Evolutionary conservation across 2,113 vertebrate species (phyloP).

Genomic region (Thymallus thymallus): DNA sequence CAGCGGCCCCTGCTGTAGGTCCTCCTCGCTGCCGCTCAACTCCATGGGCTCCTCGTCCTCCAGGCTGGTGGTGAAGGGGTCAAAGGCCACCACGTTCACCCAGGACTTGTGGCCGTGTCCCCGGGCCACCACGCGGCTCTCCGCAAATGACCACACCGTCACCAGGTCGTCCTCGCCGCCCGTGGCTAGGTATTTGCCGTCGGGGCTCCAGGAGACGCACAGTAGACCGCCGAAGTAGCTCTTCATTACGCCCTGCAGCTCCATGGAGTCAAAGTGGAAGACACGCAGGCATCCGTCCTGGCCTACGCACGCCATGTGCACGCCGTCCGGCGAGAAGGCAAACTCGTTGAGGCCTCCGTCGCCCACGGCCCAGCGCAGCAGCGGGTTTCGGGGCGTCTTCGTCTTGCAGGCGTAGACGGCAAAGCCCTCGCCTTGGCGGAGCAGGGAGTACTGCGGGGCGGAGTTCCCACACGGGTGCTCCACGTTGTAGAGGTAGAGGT

Average conservation of each 20-base stretch:
- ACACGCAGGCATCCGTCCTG: conserved; percentile 88
- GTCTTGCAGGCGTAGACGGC: conserved; percentile 86
- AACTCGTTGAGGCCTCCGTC: conserved; percentile 89
- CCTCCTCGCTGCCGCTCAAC: conserved; percentile 77
- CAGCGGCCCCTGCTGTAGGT: conserved; percentile 63
- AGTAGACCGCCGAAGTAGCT: conserved; percentile 92
- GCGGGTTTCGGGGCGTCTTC: conserved; percentile 84
- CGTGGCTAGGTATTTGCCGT: conserved; percentile 87
- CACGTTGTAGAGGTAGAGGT: conserved; percentile 90
- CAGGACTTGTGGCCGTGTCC: conserved; percentile 92
- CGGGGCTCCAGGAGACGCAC: conserved; percentile 92
- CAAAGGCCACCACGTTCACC: conserved; percentile 92
- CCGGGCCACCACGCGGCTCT: conserved; percentile 85
- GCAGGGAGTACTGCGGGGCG: conserved; percentile 81
- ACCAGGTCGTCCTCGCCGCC: conserved; percentile 90
- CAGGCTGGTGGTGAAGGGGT: conserved; percentile 82
- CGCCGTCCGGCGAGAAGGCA: conserved; percentile 87
- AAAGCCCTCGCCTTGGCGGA: conserved; percentile 87
- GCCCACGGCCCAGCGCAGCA: conserved; percentile 87
- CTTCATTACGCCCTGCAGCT: conserved; percentile 89
- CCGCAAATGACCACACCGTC: conserved; percentile 88
- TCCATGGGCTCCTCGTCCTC: conserved; percentile 77
- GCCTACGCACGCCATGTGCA: conserved; percentile 88
- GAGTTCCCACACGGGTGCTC: conserved; percentile 80
- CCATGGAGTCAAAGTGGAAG: conserved; percentile 91